Evolutionary conservation across 2,797 vertebrate genomes (phyloP), one percentile per base, ranked within the genome.

Genomic region (Cuniculus paca): DNA sequence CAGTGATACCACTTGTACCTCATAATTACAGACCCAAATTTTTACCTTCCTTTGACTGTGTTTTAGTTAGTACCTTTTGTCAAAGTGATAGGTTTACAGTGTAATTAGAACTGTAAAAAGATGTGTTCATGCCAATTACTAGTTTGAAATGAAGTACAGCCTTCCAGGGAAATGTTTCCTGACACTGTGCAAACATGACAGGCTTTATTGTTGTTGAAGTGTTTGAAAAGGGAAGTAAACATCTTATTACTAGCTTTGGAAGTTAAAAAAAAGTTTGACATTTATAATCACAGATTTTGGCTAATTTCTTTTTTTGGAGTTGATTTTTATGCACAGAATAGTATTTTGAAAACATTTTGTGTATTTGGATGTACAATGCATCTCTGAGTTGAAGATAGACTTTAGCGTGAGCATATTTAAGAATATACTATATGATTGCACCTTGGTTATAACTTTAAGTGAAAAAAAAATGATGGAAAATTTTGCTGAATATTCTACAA

Each of bases 311-410:
- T 89, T 96, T 81, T 56, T 83, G 42, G 39, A 94, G 34, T 96
- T 95, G 45, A 87, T 92, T 82, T 91, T 94, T 20, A 77, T 91
- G 26, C 9, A 63, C 52, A 74, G 10, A 16, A 39, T 75, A 88
- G 31, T 90, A 91, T 80, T 96, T 96, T 95, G 36, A 88, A 92
- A 90, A 80, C 17, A 20, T 95, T 86, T 75, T 88, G 2, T 97
- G 5, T 95, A 61, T 83, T 68, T 96, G 45, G 24, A 8, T 89
- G 42, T 93, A 56, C 7, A 85, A 11, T 74, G 24, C 68, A 65
- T 82, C 14, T 61, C n/a, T 77, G 39, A 60, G 3, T 92, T 94
- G 70, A 86, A 48, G 58, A 89, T 84, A n/a, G n/a, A n/a, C n/a
- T n/a, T n/a, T n/a, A n/a, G n/a, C n/a, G n/a, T n/a, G n/a, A n/a